phyloP scores from a whole-genome alignment of 2,113 vertebrate species.

The Carassius auratus region DNA sequence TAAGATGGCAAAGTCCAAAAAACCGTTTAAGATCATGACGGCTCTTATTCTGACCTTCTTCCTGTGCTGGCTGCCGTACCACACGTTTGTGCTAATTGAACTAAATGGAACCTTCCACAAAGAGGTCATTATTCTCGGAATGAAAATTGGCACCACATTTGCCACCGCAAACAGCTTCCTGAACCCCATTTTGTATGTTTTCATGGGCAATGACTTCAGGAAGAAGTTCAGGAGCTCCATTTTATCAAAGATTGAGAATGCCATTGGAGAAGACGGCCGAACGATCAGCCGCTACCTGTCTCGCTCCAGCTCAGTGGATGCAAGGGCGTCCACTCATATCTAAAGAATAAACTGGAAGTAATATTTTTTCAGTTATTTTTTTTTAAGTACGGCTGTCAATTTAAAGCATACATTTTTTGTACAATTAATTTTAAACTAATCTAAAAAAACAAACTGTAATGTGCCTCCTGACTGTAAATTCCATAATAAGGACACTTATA shows the following conservation, averaged over 20 bases:
- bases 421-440: background rate
- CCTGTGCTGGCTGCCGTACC: constrained; percentile 86
- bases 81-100: constrained; percentile 81
- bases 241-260: constrained; percentile 67
- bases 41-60: constrained; percentile 83
- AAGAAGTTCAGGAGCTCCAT: constrained; percentile 57
- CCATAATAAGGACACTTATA: background rate
- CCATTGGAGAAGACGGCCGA: constrained; percentile 64
- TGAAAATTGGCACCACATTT: constrained; percentile 63
- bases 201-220: constrained; percentile 73
- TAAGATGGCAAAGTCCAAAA: constrained; percentile 76
- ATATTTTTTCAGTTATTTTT: background rate
- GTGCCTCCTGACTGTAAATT: background rate
- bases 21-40: constrained; percentile 84
- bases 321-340: constrained; percentile 57
- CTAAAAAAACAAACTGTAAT: background rate
- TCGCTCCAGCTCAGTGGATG: constrained; percentile 57
- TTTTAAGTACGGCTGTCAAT: background rate
- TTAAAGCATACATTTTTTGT: background rate
- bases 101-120: constrained; percentile 55
- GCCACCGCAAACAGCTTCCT: constrained; percentile 91
- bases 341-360: constrained; percentile 16
- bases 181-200: constrained; percentile 85
- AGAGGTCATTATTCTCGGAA: constrained; percentile 37
- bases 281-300: constrained; percentile 60